Evolutionary conservation across 53 echinoderm and acorn worm genomes (phyloP).

Genomic region (Luidia sarsii): DNA sequence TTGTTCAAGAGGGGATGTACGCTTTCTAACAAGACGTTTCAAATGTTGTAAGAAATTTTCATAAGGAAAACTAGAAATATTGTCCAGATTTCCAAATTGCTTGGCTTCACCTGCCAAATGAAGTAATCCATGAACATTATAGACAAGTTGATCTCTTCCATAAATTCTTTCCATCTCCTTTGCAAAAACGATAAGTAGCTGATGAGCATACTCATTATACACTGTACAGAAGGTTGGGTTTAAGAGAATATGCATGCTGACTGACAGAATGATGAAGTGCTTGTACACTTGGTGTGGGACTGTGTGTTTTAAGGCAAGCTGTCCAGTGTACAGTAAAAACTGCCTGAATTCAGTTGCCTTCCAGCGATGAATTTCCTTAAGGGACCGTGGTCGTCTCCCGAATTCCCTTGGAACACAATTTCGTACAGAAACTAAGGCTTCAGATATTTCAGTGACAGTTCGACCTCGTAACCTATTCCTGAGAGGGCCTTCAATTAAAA

Average conservation of each 20-base stretch:
- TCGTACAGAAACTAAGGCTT: conserved; percentile 6
- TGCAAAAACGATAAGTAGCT: conserved; percentile 60
- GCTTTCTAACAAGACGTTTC: conserved; percentile 2
- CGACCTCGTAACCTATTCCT: conserved; percentile 10
- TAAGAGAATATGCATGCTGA: conserved; percentile 51
- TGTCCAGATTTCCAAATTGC: conserved; percentile 33
- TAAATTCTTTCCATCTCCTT: conserved; percentile 56
- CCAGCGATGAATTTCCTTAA: conserved; percentile 49
- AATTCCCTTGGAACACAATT: conserved; percentile 6
- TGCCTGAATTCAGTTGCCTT: conserved; percentile 62
- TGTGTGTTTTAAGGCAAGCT: conserved; percentile 6
- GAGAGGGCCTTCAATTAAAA: conserved; percentile 61
- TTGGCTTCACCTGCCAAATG: conserved; percentile 24
- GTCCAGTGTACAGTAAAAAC: conserved; percentile 47
- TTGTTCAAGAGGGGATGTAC: conserved; percentile 13
- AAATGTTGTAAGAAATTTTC: conserved; percentile 17
- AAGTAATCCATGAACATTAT: conserved; percentile 38
- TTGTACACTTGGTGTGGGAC: conserved; percentile 32
- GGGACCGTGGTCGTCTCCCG: neutral
- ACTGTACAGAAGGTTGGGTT: conserved; percentile 29
- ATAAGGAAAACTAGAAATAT: conserved; percentile 19
- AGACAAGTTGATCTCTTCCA: conserved; percentile 42
- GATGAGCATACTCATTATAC: conserved; percentile 53
- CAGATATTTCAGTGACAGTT: conserved; percentile 32
- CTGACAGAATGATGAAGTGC: conserved; percentile 52